Evolutionary conservation across 2,888 invertebrate species (phyloP).

Genomic region (Torymus auratus): DNA sequence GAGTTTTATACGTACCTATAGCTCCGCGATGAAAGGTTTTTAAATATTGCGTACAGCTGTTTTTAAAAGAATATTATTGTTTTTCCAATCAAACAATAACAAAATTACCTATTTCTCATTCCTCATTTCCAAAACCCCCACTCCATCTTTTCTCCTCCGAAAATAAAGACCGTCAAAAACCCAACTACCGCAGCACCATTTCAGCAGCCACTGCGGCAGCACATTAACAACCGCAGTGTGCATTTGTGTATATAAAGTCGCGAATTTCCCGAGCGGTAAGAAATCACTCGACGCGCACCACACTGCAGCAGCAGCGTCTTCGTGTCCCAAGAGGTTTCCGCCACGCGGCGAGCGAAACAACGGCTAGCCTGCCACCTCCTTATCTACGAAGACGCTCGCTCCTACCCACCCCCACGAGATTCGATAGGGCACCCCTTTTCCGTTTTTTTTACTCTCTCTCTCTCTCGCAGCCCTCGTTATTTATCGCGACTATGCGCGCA

Average conservation of each 20-base stretch:
- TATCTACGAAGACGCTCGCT: neutral
- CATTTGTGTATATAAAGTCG: conserved; percentile 12
- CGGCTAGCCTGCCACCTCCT: conserved; percentile 4
- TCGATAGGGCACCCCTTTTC: conserved; percentile 3
- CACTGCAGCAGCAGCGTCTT: neutral
- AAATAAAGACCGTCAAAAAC: too few species aligned
- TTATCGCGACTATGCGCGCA: conserved; percentile 14
- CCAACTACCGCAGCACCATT: too few species aligned
- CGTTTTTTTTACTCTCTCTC: neutral
- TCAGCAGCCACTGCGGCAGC: too few species aligned
- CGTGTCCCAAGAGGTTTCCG: conserved; percentile 23
- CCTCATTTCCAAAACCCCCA: too few species aligned
- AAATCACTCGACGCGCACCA: conserved; percentile 32
- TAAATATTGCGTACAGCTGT: too few species aligned
- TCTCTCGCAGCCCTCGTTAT: neutral
- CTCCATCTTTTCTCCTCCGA: too few species aligned
- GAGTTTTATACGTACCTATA: too few species aligned
- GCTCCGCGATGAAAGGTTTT: too few species aligned
- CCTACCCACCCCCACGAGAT: neutral
- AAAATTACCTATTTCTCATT: too few species aligned
- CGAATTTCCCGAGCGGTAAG: conserved; percentile 45
- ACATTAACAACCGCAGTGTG: too few species aligned
- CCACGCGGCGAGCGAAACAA: conserved; percentile 23
- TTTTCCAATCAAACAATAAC: too few species aligned
- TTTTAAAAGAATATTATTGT: too few species aligned